Base-by-base conservation (phyloP, 2,113 vertebrate genomes). In the Oceanites oceanicus region DNA sequence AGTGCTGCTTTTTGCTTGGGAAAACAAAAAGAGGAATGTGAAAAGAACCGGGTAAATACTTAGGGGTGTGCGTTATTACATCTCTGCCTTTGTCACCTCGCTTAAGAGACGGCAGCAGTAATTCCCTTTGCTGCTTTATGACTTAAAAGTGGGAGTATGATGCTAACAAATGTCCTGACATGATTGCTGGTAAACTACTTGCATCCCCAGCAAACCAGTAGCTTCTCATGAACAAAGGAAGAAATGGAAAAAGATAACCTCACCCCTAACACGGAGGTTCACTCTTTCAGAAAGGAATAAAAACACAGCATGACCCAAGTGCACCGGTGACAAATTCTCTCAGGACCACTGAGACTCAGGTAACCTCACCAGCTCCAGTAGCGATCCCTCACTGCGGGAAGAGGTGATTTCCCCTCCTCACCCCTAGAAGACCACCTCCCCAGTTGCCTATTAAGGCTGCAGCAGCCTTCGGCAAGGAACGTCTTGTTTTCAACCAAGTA, bases 1-100 rank as follows among this genome's bases (percentile, higher is more conserved):
- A 94, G 44, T 34, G 27, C 47, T 92, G 83, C 22, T 59, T 96
- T 92, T 89, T 84, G 29, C 89, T 67, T 78, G 73, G 61, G 80
- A 81, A 92, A 92, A 96, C 76, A 96, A 89, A 86, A 50, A 67
- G 40, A 87, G 73, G 89, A 87, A 91, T 91, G 89, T 56, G 65
- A 29, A 81, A 89, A 93, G 72, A 77, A 3, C 5, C 10, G 32
- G 15, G 44, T 62, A 74, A 86, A 83, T 62, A 67, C 55, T 88
- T 65, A 29, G 22, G 55, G 59, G 38, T 10, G 11, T 62, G 19
- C 0, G 0, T 55, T 94, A 56, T 30, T 75, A 47, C 30, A 49
- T 56, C 81, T 21, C 6, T 18, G 77, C 36, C 65, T 91, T 87
- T 80, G 45, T 71, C 1, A 4, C 15, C 25, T 88, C 90, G 74